Conservation (phyloP, 2,113 vertebrate genomes). For the Pomatostomus ruficeps region DNA sequence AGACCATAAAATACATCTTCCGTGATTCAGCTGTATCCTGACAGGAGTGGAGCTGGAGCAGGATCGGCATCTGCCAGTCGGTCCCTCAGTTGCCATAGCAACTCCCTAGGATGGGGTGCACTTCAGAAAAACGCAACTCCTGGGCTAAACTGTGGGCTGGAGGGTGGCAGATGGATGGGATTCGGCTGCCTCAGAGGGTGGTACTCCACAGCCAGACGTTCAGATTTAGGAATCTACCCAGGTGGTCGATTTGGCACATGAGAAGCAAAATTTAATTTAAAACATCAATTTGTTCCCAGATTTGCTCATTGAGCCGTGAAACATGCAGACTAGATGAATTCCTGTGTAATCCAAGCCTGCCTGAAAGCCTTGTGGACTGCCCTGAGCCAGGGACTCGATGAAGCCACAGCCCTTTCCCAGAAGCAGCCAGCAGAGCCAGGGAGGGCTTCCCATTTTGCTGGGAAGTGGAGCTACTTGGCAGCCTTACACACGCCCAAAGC, state of each 20-base stretch:
- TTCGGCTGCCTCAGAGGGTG: neutral
- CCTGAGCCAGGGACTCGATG: rapidly evolving
- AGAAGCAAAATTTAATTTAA: neutral
- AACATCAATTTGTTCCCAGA: neutral
- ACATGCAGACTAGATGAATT: neutral
- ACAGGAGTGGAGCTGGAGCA: neutral
- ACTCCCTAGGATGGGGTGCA: neutral
- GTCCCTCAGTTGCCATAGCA: conserved; percentile 1
- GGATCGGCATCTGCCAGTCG: neutral
- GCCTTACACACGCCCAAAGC: neutral
- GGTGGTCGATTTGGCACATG: neutral
- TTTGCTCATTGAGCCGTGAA: neutral
- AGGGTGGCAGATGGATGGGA: neutral
- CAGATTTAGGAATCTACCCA: neutral
- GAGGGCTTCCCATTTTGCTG: neutral
- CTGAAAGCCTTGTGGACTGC: neutral
- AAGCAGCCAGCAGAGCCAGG: neutral
- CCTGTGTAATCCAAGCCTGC: neutral
- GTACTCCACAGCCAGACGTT: neutral
- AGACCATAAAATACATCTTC: neutral
- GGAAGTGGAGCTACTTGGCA: neutral
- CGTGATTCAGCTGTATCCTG: neutral
- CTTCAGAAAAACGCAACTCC: neutral
- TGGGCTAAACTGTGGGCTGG: neutral
- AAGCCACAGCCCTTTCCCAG: neutral